Base-by-base conservation (phyloP, 1,140 invertebrate genomes). In the Apis florea region DNA sequence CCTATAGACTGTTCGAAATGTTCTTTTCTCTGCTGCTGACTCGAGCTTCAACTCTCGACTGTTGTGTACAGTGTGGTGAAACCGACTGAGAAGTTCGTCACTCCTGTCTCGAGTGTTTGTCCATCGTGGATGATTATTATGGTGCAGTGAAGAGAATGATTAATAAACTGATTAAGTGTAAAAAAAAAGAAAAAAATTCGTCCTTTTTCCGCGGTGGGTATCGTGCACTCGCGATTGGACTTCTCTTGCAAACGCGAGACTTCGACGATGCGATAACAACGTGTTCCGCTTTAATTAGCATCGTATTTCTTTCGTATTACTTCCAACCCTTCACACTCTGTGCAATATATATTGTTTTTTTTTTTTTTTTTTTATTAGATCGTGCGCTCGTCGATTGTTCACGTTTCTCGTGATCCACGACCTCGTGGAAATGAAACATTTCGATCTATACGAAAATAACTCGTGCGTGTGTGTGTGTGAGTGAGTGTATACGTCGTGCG, bases 201-300 rank as follows among this genome's bases (percentile, higher is more conserved):
- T 90, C 87, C 89, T 86, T 86, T 83, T 88, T 89, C 86, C 88
- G 86, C 82, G 87, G 5, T 79, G 84, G 84, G 79, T 76, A 68
- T 87, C 78, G 83, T 79, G 85, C 86, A 84, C 84, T 83, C 82
- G 81, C 79, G 85, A 76, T 75, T 9, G 70, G 26, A 53, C 69
- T 82, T 77, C 26, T 13, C 54, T 21, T 12, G 68, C 24, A 26
- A 12, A 49, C 17, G 15, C 54, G 70, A 72, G 70, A 59, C 59
- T 24, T 49, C 56, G 31, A 47, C 31, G 31, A 24, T 47, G 69
- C 69, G 69, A 71, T 24, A 54, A 40, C 21, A 40, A n/a, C 24
- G 53, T 15, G 21, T 75, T 24, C 40, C 53, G 56, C 4, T 40
- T 78, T 58, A 66, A 63, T 72, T 79, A 54, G 79, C 59, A 47